Evolutionary conservation across 2,113 vertebrate genomes (phyloP).

Genomic region (Pionites leucogaster): DNA sequence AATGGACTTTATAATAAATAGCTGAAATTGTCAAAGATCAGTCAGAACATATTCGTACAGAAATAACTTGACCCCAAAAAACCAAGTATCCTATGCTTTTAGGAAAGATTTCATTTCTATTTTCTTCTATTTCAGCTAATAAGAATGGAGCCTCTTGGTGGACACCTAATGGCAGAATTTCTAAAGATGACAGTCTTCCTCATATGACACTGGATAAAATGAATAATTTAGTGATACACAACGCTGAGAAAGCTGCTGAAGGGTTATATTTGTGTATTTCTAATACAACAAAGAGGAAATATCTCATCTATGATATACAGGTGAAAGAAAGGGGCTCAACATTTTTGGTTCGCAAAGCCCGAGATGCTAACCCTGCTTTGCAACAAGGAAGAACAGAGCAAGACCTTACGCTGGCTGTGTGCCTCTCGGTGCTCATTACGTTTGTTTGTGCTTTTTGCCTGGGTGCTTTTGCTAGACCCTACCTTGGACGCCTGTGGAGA

Average conservation of each 20-base stretch:
- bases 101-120: neutral
- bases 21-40: neutral
- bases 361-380: neutral
- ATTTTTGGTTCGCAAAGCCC: neutral
- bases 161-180: conserved; percentile 71
- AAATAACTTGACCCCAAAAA: neutral
- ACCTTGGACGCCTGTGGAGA: conserved; percentile 74
- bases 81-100: neutral
- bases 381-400: neutral
- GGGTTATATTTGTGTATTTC: conserved; percentile 71
- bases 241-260: conserved; percentile 35
- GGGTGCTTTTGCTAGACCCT: conserved; percentile 84
- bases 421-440: conserved; percentile 84
- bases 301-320: conserved; percentile 56
- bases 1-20: neutral
- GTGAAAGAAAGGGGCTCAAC: conserved; percentile 40
- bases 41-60: neutral
- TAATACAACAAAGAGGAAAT: conserved; percentile 31
- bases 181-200: conserved; percentile 1
- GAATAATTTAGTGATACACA: conserved; percentile 61
- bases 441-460: conserved; percentile 87
- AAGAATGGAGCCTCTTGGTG: conserved; percentile 60
- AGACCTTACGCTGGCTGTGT: conserved; percentile 77
- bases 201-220: neutral
- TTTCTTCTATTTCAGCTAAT: conserved; percentile 63